Percentiles rank a stretch among this genome's conserved stretches.
Evolutionary conservation across 2,888 invertebrate genomes (phyloP).

Genomic region (Corbicula japonica): DNA sequence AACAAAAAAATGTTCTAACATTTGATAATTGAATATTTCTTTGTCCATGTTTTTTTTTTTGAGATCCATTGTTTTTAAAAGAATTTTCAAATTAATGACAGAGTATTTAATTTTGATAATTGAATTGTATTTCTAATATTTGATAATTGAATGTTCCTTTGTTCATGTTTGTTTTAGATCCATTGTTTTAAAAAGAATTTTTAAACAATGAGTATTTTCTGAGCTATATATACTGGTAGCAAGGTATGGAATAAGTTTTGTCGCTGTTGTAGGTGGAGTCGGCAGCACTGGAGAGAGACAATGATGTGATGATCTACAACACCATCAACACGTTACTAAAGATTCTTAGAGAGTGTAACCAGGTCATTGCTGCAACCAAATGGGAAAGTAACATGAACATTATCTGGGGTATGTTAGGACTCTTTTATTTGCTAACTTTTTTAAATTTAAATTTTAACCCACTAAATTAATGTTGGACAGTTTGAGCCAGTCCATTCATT

Average conservation of each 20-base stretch:
- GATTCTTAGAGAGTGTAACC: slow-evolving; percentile 79
- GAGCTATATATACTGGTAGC: not conserved
- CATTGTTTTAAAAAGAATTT: not conserved
- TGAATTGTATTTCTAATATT: not conserved
- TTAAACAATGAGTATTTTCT: not conserved
- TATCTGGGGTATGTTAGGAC: slow-evolving; percentile 83
- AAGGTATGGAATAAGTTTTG: not conserved
- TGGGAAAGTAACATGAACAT: slow-evolving; percentile 76
- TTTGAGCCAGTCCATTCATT: not conserved
- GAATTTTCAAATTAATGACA: no score
- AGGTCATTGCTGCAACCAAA: slow-evolving; percentile 74
- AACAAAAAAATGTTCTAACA: no score
- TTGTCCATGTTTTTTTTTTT: no score
- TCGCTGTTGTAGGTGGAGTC: slow-evolving; percentile 35
- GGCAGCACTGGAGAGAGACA: slow-evolving; percentile 67
- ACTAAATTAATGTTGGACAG: not conserved
- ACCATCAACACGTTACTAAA: slow-evolving; percentile 83
- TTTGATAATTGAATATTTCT: no score
- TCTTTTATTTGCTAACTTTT: not conserved
- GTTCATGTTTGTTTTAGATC: no score
- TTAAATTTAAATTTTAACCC: not conserved
- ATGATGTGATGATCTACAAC: slow-evolving; percentile 84
- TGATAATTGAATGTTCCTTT: not conserved
- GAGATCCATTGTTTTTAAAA: no score
- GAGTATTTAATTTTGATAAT: not conserved